Evolutionary conservation across 2,888 invertebrate species (phyloP).

Genomic region (Plebejus anna): DNA sequence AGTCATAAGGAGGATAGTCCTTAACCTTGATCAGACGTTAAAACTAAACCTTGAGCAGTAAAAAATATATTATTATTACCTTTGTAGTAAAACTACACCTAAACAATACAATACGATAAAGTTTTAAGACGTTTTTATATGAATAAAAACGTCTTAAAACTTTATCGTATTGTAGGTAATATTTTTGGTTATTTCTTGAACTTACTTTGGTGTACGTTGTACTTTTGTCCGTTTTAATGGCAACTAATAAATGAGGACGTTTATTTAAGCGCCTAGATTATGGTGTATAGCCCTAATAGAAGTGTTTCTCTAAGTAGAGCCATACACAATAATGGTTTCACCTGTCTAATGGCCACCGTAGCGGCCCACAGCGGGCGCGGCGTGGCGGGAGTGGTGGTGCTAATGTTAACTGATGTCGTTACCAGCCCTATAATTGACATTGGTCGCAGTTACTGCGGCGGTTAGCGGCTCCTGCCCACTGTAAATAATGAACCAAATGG

Average conservation of each 20-base stretch:
- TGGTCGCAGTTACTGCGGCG: neutral
- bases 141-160: conserved; percentile 4
- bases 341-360: neutral
- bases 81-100: neutral
- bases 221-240: neutral
- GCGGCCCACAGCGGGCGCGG: neutral
- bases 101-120: neutral
- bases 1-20: neutral
- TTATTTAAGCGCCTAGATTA: neutral
- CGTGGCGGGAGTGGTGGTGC: neutral
- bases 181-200: neutral
- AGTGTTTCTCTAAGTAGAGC: neutral
- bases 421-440: neutral
- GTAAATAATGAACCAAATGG: neutral
- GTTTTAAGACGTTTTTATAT: conserved; percentile 5
- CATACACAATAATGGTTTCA: neutral
- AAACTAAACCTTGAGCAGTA: neutral
- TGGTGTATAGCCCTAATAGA: neutral
- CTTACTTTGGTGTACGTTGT: neutral
- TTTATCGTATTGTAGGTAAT: neutral
- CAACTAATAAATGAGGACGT: neutral
- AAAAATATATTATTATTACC: neutral
- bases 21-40: neutral
- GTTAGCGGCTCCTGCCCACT: neutral
- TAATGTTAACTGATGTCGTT: neutral